Percentiles rank a stretch among this genome's conserved stretches.
phyloP scores from a whole-genome alignment of 2,888 invertebrate genomes.

The Pyrrhia umbra region DNA sequence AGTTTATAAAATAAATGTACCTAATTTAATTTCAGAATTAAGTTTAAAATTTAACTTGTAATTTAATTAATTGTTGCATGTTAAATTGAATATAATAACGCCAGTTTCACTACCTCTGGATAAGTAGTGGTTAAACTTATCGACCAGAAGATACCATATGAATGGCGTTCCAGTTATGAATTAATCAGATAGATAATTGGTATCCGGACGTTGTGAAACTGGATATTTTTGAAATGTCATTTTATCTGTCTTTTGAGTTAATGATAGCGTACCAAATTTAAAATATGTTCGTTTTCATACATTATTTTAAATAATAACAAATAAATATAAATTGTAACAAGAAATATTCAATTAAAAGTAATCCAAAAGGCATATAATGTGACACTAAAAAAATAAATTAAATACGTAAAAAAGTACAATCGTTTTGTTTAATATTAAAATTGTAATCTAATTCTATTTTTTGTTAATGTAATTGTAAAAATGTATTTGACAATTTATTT shows the following conservation, averaged over 20 bases:
- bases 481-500: slow-evolving; percentile 67
- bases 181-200: no score
- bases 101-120: slow-evolving; percentile 22
- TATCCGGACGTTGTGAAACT: no score
- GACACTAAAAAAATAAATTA: slow-evolving; percentile 11
- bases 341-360: no score
- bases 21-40: slow-evolving; percentile 36
- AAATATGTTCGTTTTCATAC: no score
- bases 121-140: no score
- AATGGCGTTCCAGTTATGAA: no score
- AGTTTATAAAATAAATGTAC: slow-evolving; percentile 68
- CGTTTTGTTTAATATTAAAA: slow-evolving; percentile 48
- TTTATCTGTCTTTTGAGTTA: no score
- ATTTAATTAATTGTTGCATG: slow-evolving; percentile 38
- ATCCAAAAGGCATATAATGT: slow-evolving; percentile 22
- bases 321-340: no score
- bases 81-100: slow-evolving; percentile 36
- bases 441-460: slow-evolving; percentile 58
- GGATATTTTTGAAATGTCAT: no score
- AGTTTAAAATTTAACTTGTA: slow-evolving; percentile 23
- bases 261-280: no score
- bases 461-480: slow-evolving; percentile 71
- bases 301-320: no score
- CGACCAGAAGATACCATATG: no score
- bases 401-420: slow-evolving; percentile 60